Evolutionary conservation across 1,140 invertebrate genomes (phyloP), one percentile per base, ranked within the genome.

Genomic region (Drosophila gunungcola): DNA sequence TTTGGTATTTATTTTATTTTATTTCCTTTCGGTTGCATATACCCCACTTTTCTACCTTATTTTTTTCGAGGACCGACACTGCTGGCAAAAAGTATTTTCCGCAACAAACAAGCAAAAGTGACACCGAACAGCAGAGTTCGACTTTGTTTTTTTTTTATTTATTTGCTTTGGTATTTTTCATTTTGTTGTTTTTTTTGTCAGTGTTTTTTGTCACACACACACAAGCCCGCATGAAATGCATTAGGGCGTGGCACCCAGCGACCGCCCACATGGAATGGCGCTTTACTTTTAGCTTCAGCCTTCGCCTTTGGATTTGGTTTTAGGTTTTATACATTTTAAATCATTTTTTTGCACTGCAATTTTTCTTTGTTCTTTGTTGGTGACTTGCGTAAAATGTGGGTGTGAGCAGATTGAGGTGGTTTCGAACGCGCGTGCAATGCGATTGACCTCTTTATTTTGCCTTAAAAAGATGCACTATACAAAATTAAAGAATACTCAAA

Each of bases 91-190:
- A 65, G 74, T 86, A 75, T 81, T 86, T 69, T 75, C 69, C 58
- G 69, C 82, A 78, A 75, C 82, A 86, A 86, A 86, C 82, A 73
- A 75, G 82, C 82, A 81, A 86, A 86, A 86, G 74, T 82, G 82
- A 86, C 78, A 86, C 64, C 70, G 64, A 86, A 78, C 82, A 85
- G 68, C 82, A 78, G 74, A 70, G 74, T 76, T 67, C 25, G n/a
- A 27, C 42, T 32, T 60, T 67, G 38, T 77, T 43, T 76, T 21
- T 52, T 34, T 45, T 6, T 1, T 21, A 21, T 21, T 21, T 21
- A 21, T 21, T 21, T 21, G 16, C 16, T 21, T 21, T 21, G 16
- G 16, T 21, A 1, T 21, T 21, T 21, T 21, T 21, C 16, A 45
- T 45, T 49, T 27, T 54, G 4, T 54, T 12, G 6, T 29, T 52